Evolutionary conservation across 2,797 vertebrate species (phyloP).

Genomic region (Eleutherodactylus coqui): DNA sequence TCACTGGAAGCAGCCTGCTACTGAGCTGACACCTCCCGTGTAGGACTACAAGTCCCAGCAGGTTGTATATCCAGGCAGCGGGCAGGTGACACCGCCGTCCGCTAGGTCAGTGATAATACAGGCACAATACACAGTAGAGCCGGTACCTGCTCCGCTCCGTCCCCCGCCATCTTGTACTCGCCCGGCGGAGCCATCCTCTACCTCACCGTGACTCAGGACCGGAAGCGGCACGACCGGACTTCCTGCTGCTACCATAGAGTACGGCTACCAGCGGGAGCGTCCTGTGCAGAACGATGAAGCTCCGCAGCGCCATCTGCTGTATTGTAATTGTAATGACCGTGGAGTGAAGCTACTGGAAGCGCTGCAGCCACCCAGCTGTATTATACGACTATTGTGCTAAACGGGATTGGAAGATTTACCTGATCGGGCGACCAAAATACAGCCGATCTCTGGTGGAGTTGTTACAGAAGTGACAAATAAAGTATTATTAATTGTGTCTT

Average conservation of each 20-base stretch:
- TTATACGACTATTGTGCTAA: too few species aligned
- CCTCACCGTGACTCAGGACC: slow-evolving; percentile 61
- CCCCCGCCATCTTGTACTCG: slow-evolving; percentile 53
- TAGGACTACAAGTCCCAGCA: background rate
- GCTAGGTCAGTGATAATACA: background rate
- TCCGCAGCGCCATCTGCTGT: background rate
- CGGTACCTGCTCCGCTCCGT: slow-evolving; percentile 50
- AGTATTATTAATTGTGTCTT: too few species aligned
- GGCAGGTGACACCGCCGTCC: background rate
- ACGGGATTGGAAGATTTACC: too few species aligned
- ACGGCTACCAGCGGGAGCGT: background rate
- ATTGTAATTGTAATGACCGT: background rate
- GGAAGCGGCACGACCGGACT: slow-evolving; percentile 34
- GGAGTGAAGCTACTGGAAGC: background rate
- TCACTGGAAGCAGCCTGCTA: too few species aligned
- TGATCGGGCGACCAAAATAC: too few species aligned
- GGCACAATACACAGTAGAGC: background rate
- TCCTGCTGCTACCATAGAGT: slow-evolving; percentile 21
- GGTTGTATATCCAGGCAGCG: too few species aligned
- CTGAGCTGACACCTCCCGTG: background rate
- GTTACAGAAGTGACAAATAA: too few species aligned
- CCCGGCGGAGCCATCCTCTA: slow-evolving; percentile 59
- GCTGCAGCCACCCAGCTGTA: too few species aligned
- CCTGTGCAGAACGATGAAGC: background rate
- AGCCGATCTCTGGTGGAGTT: too few species aligned